Percentiles rank a stretch among this genome's conserved stretches.
phyloP scores from a whole-genome alignment of 2,888 invertebrate species.

The Chymomyza procnemis region DNA sequence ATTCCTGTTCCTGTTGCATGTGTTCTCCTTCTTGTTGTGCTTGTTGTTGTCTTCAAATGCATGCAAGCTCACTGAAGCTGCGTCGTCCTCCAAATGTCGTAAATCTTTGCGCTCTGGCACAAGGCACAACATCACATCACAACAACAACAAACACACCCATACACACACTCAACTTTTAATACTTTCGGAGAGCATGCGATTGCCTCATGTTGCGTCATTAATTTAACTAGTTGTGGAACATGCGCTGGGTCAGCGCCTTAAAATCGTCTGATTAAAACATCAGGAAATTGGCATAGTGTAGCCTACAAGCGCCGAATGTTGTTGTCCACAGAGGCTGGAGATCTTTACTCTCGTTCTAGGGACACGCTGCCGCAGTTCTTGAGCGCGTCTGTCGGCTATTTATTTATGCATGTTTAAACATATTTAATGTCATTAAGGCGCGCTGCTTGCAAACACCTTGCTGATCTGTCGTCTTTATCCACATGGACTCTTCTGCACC shows the following conservation, averaged over 20 bases:
- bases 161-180: background rate
- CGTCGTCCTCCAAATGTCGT: slow-evolving; percentile 50
- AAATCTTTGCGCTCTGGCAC: slow-evolving; percentile 45
- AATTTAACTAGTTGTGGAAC: slow-evolving; percentile 72
- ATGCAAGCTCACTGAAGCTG: slow-evolving; percentile 37
- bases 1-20: slow-evolving; percentile 9
- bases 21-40: background rate
- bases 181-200: background rate
- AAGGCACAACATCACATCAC: slow-evolving; percentile 3
- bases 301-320: background rate
- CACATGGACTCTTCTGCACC: slow-evolving; percentile 4
- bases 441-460: slow-evolving; percentile 34
- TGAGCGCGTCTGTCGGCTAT: slow-evolving; percentile 30
- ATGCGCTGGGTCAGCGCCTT: slow-evolving; percentile 59
- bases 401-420: slow-evolving; percentile 73
- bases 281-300: slow-evolving; percentile 37
- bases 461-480: background rate
- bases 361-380: background rate
- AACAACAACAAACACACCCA: background rate
- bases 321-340: no score
- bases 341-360: background rate
- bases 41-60: background rate
- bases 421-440: slow-evolving; percentile 72
- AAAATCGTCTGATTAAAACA: slow-evolving; percentile 65
- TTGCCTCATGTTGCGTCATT: slow-evolving; percentile 65